Base-by-base conservation (phyloP, 1,140 invertebrate species). In the Pseudachorutes palmiensis region DNA sequence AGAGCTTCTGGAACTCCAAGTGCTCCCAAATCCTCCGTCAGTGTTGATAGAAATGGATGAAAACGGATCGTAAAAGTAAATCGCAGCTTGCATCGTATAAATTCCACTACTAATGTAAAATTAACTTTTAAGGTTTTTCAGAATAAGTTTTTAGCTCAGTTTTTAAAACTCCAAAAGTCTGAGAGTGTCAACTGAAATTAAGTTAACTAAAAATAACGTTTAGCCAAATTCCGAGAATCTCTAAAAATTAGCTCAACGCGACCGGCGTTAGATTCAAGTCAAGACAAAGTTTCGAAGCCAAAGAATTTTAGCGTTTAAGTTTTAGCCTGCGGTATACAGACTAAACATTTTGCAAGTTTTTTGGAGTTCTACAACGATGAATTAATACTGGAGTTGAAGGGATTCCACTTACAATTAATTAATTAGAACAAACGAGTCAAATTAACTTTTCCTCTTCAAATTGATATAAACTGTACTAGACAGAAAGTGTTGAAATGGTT, bases 11-110 rank as follows among this genome's bases (percentile, higher is more conserved):
- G 68, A 72, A 66, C 64, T 72, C 0, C 71, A 72, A 70, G 64
- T 68, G 1, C 57, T 72, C 51, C 71, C 71, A 1, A 70, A 72
- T 66, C 71, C 71, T 19, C 71, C 71, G 19, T 62, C 70, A 57
- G 65, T 72, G 62, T 31, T 72, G 12, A 62, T 70, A 31, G 71
- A 72, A 62, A 62, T 66, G 32, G 71, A 72, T 31, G 68, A 72
- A 61, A 64, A 66, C 45, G 12, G 12, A 19, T 55, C 51, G 51
- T 55, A 55, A 19, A 19, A 41, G 5, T 19, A 41, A n/a, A n/a
- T n/a, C n/a, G n/a, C n/a, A n/a, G 36, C 36, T 41, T 41, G 36
- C 36, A 41, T n/a, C n/a, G n/a, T n/a, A n/a, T n/a, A 9, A 41
- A 41, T 41, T 41, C 36, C 36, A 41, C 19, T 9, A 41, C 36